A percentile compares a stretch with the other conserved stretches of the same genome.
phyloP scores from a whole-genome alignment of 2,888 invertebrate species.

The Xestoiulus laeticollis region DNA sequence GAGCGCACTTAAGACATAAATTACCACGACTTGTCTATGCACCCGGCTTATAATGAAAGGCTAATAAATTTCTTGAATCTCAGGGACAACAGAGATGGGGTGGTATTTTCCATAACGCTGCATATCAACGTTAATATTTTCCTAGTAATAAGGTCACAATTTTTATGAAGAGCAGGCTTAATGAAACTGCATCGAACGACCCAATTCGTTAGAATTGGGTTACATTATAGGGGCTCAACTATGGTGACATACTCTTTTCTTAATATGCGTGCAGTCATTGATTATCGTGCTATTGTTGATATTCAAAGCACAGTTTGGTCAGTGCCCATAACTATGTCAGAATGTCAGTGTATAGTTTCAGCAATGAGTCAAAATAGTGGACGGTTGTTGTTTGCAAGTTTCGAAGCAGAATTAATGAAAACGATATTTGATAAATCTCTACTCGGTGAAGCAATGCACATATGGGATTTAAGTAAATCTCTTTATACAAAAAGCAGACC shows the following conservation, averaged over 20 bases:
- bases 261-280: background rate
- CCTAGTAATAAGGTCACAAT: slow-evolving; percentile 9
- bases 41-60: background rate
- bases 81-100: background rate
- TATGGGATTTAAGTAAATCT: background rate
- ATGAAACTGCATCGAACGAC: slow-evolving; percentile 32
- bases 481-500: background rate
- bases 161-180: background rate
- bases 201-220: slow-evolving; percentile 23
- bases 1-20: background rate
- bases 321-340: background rate
- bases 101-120: background rate
- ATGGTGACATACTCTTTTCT: background rate
- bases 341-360: background rate
- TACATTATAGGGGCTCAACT: background rate
- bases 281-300: background rate
- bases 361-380: background rate
- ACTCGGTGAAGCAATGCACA: no score
- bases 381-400: background rate
- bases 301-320: background rate
- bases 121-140: background rate
- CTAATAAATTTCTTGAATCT: background rate
- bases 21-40: background rate
- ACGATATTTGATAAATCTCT: background rate
- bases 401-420: background rate